Percentiles rank a stretch among this genome's conserved stretches.
Conservation (phyloP, 2,888 invertebrate species). For the Ectropis crepuscularia region DNA sequence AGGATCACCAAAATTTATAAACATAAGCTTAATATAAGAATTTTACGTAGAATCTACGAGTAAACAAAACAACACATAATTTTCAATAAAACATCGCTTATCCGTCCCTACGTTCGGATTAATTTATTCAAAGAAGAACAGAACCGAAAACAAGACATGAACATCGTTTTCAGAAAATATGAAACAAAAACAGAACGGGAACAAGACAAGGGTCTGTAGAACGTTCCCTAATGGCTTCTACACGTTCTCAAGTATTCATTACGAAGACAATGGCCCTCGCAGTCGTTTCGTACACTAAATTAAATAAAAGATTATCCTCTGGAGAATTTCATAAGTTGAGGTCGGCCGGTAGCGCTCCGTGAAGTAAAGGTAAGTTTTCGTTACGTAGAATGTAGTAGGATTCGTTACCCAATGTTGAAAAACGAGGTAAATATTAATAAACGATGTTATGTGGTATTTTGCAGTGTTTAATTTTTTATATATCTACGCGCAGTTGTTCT, state of each 20-base stretch:
- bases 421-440: too few relatives aligned
- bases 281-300: slow-evolving; percentile 33
- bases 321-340: slow-evolving; percentile 25
- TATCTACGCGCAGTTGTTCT: too few relatives aligned
- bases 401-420: neutral
- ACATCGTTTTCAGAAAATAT: slow-evolving; percentile 24
- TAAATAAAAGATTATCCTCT: slow-evolving; percentile 35
- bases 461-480: too few relatives aligned
- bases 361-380: slow-evolving; percentile 10
- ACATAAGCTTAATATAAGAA: too few relatives aligned
- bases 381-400: neutral
- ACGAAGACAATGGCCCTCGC: slow-evolving; percentile 36
- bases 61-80: too few relatives aligned
- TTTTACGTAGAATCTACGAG: too few relatives aligned
- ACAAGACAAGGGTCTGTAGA: slow-evolving; percentile 32
- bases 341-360: slow-evolving; percentile 7
- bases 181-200: slow-evolving; percentile 30
- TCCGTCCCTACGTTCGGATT: neutral
- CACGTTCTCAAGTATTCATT: slow-evolving; percentile 43
- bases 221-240: slow-evolving; percentile 39
- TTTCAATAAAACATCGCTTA: neutral
- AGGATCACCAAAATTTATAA: too few relatives aligned
- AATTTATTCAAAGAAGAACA: slow-evolving; percentile 3
- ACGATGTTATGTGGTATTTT: too few relatives aligned
- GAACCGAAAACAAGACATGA: slow-evolving; percentile 11